Evolutionary conservation across 2,888 invertebrate genomes (phyloP).

Genomic region (Phengaris alcon): DNA sequence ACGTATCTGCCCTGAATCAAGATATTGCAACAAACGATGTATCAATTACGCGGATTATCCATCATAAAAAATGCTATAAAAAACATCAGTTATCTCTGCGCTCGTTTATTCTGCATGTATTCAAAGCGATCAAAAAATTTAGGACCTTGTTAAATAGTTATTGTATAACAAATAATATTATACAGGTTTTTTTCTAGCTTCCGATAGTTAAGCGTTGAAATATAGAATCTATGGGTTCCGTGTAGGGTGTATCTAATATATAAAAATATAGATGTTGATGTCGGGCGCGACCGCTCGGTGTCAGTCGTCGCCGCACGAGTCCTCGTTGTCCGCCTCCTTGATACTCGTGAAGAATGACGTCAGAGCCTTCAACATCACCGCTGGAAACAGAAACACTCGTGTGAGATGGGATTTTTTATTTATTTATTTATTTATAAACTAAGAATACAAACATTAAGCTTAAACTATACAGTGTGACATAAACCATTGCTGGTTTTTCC

Average conservation of each 20-base stretch:
- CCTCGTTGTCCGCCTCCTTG: conserved; percentile 83
- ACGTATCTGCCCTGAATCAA: conserved; percentile 30
- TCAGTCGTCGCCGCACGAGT: conserved; percentile 75
- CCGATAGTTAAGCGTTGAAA: conserved; percentile 55
- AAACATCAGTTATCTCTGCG: conserved; percentile 8
- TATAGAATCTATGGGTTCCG: conserved; percentile 50
- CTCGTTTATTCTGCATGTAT: conserved; percentile 22
- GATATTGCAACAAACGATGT: conserved; percentile 34
- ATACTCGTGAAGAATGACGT: conserved; percentile 86
- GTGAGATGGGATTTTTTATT: neutral
- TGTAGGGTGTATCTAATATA: conserved; percentile 57
- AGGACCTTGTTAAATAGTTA: conserved; percentile 57
- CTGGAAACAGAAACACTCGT: conserved; percentile 51
- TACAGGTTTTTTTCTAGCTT: conserved; percentile 60
- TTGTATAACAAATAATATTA: conserved; percentile 57
- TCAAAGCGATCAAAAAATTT: conserved; percentile 43
- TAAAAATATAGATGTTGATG: conserved; percentile 56
- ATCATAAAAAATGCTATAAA: conserved; percentile 10
- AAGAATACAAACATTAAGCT: too few species aligned
- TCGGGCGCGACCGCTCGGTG: conserved; percentile 45
- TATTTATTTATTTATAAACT: too few species aligned
- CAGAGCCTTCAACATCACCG: conserved; percentile 85
- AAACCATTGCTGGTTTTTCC: too few species aligned
- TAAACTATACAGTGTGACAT: too few species aligned
- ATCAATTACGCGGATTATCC: neutral